A percentile compares a stretch with the other conserved stretches of the same genome.
Conservation (phyloP, 1,140 invertebrate species). For the Heliothis subflexa region DNA sequence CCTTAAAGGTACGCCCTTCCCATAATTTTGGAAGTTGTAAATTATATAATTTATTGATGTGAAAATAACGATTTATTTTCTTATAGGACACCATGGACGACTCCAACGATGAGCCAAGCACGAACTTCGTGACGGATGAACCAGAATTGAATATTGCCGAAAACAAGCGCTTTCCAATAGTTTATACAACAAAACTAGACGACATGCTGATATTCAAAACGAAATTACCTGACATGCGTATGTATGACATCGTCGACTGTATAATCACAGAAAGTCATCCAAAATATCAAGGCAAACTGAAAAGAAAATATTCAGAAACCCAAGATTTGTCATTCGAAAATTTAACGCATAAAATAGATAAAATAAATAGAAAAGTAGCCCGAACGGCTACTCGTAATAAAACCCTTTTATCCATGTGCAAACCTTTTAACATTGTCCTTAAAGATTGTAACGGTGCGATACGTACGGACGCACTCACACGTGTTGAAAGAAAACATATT, state of each 20-base stretch:
- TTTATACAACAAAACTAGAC: conserved; percentile 20
- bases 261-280: conserved; percentile 13
- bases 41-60: too few relatives aligned
- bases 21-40: too few relatives aligned
- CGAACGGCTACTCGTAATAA: neutral
- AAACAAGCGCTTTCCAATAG: neutral
- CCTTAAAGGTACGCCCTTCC: too few relatives aligned
- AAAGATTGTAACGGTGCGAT: neutral
- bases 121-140: neutral
- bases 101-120: neutral
- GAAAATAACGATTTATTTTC: neutral
- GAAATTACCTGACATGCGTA: neutral
- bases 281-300: neutral
- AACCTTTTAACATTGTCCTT: neutral
- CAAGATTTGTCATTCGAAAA: neutral
- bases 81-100: neutral
- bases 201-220: conserved; percentile 3
- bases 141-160: neutral
- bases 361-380: neutral
- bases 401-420: neutral
- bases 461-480: neutral
- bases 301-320: neutral
- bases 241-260: neutral
- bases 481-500: too few relatives aligned
- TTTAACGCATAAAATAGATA: neutral